A percentile compares a stretch with the other conserved stretches of the same genome.
phyloP scores from a whole-genome alignment of 1,140 invertebrate genomes.

The Stratiolaelaps scimitus region DNA sequence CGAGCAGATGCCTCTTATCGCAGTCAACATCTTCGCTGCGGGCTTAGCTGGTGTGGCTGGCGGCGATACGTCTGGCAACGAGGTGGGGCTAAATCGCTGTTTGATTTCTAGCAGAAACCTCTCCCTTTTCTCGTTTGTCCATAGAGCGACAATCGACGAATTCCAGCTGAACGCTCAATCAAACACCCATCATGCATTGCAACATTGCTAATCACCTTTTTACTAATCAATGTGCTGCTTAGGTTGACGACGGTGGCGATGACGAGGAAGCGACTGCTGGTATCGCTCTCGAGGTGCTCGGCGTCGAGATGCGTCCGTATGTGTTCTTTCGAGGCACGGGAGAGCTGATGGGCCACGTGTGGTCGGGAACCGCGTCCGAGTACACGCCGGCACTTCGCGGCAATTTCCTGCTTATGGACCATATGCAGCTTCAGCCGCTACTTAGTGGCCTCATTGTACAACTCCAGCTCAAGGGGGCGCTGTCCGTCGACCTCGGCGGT shows the following conservation, averaged over 20 bases:
- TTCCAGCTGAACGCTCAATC: too few species aligned
- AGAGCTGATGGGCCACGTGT: slow-evolving; percentile 76
- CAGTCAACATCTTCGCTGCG: slow-evolving; percentile 59
- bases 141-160: too few species aligned
- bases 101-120: too few species aligned
- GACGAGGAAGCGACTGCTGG: slow-evolving; percentile 58
- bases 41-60: slow-evolving; percentile 53
- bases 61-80: slow-evolving; percentile 37
- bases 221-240: slow-evolving; percentile 46
- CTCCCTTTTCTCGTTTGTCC: too few species aligned
- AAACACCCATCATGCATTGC: too few species aligned
- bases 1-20: slow-evolving; percentile 46
- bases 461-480: slow-evolving; percentile 53
- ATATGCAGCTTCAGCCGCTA: slow-evolving; percentile 54
- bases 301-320: slow-evolving; percentile 62
- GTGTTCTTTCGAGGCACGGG: slow-evolving; percentile 69
- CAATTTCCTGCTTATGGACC: slow-evolving; percentile 58
- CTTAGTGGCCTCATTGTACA: slow-evolving; percentile 60
- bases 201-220: too few species aligned
- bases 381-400: slow-evolving; percentile 67
- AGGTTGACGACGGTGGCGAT: slow-evolving; percentile 39
- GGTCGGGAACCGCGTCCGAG: slow-evolving; percentile 67
- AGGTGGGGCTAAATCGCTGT: not conserved
- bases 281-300: slow-evolving; percentile 65
- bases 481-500: slow-evolving; percentile 69